Evolutionary conservation across 2,113 vertebrate genomes (phyloP).

Genomic region (Oenanthe melanoleuca): DNA sequence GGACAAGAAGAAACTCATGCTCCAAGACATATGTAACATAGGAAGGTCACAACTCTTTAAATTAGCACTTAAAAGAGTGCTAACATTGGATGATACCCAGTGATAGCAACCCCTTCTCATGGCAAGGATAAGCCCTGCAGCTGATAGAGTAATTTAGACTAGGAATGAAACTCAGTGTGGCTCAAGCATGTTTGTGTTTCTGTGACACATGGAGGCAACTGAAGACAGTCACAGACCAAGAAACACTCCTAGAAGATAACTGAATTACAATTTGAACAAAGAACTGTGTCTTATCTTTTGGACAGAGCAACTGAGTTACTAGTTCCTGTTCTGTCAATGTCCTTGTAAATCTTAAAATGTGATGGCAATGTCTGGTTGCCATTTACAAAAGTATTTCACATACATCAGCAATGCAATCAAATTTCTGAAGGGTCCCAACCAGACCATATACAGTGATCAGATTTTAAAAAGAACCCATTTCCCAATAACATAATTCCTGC

Average conservation of each 20-base stretch:
- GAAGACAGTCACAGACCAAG: background rate
- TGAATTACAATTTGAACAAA: background rate
- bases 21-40: background rate
- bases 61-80: background rate
- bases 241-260: background rate
- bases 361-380: background rate
- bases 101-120: background rate
- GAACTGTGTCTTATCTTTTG: background rate
- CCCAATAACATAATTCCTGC: background rate
- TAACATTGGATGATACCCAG: background rate
- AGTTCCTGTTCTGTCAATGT: background rate
- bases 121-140: background rate
- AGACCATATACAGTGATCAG: background rate
- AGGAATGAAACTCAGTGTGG: background rate
- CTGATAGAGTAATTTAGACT: background rate
- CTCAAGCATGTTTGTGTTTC: background rate
- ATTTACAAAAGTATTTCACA: conserved; percentile 10
- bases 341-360: background rate
- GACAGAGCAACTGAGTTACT: background rate
- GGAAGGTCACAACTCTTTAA: background rate
- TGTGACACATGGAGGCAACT: background rate
- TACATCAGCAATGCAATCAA: background rate
- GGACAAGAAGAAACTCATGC: background rate
- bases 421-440: background rate
- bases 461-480: background rate